Conservation (phyloP, 2,797 vertebrate genomes). For the Pygocentrus nattereri region DNA sequence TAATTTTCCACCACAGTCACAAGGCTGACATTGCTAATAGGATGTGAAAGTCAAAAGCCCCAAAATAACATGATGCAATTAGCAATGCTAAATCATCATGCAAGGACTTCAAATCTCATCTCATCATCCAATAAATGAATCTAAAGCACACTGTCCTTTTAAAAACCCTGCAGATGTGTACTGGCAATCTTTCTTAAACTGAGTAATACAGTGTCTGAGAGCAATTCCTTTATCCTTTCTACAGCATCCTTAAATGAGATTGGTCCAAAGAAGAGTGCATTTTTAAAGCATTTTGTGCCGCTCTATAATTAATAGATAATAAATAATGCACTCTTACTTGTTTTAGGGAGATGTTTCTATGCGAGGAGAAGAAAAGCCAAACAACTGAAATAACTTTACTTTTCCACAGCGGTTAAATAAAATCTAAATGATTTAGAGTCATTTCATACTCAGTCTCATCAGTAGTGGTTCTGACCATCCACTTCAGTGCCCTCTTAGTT, state of each 20-base stretch:
- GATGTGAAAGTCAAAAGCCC: slow-evolving; percentile 26
- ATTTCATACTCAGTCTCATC: not conserved
- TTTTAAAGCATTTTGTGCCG: not conserved
- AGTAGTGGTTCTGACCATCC: not conserved
- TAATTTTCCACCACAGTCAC: not conserved
- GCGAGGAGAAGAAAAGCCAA: not conserved
- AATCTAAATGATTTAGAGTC: not conserved
- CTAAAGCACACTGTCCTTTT: slow-evolving; percentile 12
- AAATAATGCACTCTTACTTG: not conserved
- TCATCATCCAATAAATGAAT: slow-evolving; percentile 15
- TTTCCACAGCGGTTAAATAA: not conserved
- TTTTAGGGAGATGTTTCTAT: not conserved
- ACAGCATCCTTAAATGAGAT: not conserved
- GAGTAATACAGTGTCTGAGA: not conserved
- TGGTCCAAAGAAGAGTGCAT: not conserved
- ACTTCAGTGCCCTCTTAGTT: not conserved
- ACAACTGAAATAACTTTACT: not conserved
- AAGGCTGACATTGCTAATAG: slow-evolving; percentile 12
- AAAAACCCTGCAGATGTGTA: not conserved
- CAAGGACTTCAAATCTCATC: slow-evolving; percentile 24
- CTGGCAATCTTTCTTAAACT: not conserved
- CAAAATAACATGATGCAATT: slow-evolving; percentile 29
- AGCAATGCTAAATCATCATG: slow-evolving; percentile 1
- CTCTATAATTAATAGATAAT: not conserved
- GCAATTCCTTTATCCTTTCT: not conserved